Evolutionary conservation across 2,888 invertebrate genomes (phyloP).

Genomic region (Ashinkailepas kermadecensis): DNA sequence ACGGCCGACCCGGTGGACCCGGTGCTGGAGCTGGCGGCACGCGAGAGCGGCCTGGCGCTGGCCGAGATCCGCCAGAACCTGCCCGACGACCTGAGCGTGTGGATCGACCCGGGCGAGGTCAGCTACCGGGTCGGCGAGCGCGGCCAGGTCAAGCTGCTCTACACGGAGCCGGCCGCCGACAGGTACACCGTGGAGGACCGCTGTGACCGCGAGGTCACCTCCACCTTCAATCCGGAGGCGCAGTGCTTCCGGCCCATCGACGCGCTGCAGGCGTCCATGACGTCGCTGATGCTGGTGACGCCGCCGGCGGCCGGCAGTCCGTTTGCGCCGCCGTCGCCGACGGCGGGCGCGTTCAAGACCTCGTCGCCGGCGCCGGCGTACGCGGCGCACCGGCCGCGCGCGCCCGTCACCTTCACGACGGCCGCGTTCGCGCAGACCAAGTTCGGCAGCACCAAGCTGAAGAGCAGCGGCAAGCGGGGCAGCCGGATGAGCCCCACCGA

Average conservation of each 20-base stretch:
- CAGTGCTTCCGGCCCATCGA: slow-evolving; percentile 87
- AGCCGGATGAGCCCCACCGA: slow-evolving; percentile 97
- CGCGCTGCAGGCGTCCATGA: slow-evolving; percentile 66
- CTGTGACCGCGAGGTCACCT: slow-evolving; percentile 68
- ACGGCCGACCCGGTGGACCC: slow-evolving; percentile 89
- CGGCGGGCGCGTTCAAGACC: neutral
- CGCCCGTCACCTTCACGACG: slow-evolving; percentile 87
- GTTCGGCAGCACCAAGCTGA: slow-evolving; percentile 96
- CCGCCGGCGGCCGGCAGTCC: neutral
- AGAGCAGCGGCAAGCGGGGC: slow-evolving; percentile 78
- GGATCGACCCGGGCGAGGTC: slow-evolving; percentile 87
- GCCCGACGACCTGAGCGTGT: slow-evolving; percentile 88
- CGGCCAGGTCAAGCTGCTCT: slow-evolving; percentile 75
- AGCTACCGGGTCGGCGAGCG: slow-evolving; percentile 96
- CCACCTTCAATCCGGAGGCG: slow-evolving; percentile 59
- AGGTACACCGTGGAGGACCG: slow-evolving; percentile 44
- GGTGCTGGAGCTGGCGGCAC: slow-evolving; percentile 79
- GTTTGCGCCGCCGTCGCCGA: neutral
- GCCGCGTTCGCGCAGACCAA: slow-evolving; percentile 98
- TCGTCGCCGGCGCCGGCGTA: slow-evolving; percentile 16
- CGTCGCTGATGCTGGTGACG: slow-evolving; percentile 40
- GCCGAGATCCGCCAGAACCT: slow-evolving; percentile 88
- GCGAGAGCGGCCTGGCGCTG: slow-evolving; percentile 87
- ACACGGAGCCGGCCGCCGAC: slow-evolving; percentile 59
- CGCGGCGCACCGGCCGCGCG: slow-evolving; percentile 32